Base-by-base conservation (phyloP, 2,113 vertebrate species). In the Odocoileus hemionus region DNA sequence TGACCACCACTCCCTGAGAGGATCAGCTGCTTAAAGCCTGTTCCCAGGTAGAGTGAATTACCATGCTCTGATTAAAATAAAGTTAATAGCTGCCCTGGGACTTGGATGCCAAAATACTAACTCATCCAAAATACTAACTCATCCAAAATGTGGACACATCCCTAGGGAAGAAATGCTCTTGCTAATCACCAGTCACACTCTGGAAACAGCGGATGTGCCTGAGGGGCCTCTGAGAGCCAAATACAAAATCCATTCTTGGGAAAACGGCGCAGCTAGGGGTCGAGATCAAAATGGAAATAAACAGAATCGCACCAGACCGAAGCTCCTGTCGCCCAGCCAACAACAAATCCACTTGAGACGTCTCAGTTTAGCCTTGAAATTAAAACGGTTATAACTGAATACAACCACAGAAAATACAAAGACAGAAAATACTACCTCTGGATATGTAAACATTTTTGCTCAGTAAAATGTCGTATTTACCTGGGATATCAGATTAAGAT, bases 121-220 rank as follows among this genome's bases (percentile, higher is more conserved):
- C 21, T 95, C 92, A 90, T 92, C 45, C 86, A 64, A 92, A 96
- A 96, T 47, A 91, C 79, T 60, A 96, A 97, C 21, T 95, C 92
- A 90, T 92, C 45, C 86, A 64, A 92, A 96, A 96, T 47, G 58
- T 47, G 86, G 86, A 89, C 57, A 58, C 17, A 57, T 43, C 23
- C 19, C 79, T 78, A 33, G 39, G 36, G 39, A 36, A 84, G 36
- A 87, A 94, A 67, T 15, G 45, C 23, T 92, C 84, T 78, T 54
- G 26, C 50, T 96, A 54, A 86, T 82, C 70, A 33, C 50, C 58
- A 89, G 86, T 36, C 55, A 85, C 26, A 55, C 30, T 57, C 76
- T 45, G 21, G 39, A 74, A 97, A 91, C 30, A 45, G 25, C 79
- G 94, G 23, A 47, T 12, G 15, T 30, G 30, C 25, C 82, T 88